A percentile compares a stretch with the other conserved stretches of the same genome.
Evolutionary conservation across 2,888 invertebrate species (phyloP).

Genomic region (Sarcophaga rosellei): DNA sequence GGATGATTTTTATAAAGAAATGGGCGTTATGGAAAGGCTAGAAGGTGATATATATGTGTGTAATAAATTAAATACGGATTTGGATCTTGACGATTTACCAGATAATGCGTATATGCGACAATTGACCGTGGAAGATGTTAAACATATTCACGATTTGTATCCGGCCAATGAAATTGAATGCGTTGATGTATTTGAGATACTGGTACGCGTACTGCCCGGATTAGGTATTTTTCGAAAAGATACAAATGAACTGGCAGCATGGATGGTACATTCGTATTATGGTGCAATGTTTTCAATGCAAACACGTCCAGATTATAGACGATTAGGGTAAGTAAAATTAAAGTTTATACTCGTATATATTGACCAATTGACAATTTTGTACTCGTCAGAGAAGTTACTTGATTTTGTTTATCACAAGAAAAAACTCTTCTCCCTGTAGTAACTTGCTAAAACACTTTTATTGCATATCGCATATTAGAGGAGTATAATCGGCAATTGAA

Average conservation of each 20-base stretch:
- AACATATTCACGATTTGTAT: constrained; percentile 91
- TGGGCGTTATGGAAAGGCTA: constrained; percentile 87
- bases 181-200: constrained; percentile 90
- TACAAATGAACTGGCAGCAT: constrained; percentile 89
- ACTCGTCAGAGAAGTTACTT: no score
- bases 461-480: no score
- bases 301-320: constrained; percentile 88
- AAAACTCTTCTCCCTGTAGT: no score
- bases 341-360: neutral
- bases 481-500: no score
- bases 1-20: constrained; percentile 86
- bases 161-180: constrained; percentile 94
- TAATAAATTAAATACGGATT: constrained; percentile 84
- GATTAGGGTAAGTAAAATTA: constrained; percentile 83
- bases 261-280: constrained; percentile 96
- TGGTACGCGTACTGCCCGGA: constrained; percentile 89
- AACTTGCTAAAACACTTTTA: no score
- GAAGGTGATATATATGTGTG: constrained; percentile 91
- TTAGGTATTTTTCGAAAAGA: constrained; percentile 88
- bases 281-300: constrained; percentile 97
- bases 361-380: neutral
- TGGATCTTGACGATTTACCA: constrained; percentile 84
- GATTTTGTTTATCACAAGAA: no score
- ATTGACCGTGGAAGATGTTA: constrained; percentile 89
- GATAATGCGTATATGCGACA: constrained; percentile 90